Percentiles rank a stretch among this genome's conserved stretches.
These are phyloP conservation scores for Rhamphomyia laevipes DNA, from an alignment of 2,888 invertebrate species.

Conservation along the genomic window DNA sequence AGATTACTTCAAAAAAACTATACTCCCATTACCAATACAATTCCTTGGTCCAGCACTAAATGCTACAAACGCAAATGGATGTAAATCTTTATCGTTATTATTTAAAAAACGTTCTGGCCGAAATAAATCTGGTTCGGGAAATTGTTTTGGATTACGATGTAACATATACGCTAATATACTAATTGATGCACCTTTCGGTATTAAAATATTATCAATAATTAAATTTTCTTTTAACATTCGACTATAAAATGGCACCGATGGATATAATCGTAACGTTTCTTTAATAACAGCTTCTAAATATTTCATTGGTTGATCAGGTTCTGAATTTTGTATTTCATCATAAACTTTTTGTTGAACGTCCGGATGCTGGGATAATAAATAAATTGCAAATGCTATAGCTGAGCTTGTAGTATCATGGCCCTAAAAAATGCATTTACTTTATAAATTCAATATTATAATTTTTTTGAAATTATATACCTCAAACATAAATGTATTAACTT, in stretches of 20 bases:
- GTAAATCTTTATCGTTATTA: conserved; percentile 23
- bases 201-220: conserved; percentile 28
- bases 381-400: conserved; percentile 42
- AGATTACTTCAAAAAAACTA: background rate
- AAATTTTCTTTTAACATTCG: conserved; percentile 38
- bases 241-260: conserved; percentile 42
- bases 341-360: conserved; percentile 38
- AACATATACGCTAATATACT: conserved; percentile 36
- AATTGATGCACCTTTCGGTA: conserved; percentile 37
- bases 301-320: conserved; percentile 29
- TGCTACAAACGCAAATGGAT: conserved; percentile 31
- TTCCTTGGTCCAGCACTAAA: conserved; percentile 35
- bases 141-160: conserved; percentile 39
- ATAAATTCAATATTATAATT: no score
- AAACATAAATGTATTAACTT: conserved; percentile 48
- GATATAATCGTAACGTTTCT: conserved; percentile 44
- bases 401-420: conserved; percentile 46
- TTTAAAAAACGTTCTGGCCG: conserved; percentile 31
- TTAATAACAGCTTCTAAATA: conserved; percentile 48
- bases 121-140: conserved; percentile 38
- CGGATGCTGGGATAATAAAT: conserved; percentile 40
- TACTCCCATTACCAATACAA: conserved; percentile 22
- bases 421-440: background rate
- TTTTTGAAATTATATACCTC: conserved; percentile 24
- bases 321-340: conserved; percentile 33